Base-by-base conservation (phyloP, 2,113 vertebrate genomes). In the Helogale parvula region DNA sequence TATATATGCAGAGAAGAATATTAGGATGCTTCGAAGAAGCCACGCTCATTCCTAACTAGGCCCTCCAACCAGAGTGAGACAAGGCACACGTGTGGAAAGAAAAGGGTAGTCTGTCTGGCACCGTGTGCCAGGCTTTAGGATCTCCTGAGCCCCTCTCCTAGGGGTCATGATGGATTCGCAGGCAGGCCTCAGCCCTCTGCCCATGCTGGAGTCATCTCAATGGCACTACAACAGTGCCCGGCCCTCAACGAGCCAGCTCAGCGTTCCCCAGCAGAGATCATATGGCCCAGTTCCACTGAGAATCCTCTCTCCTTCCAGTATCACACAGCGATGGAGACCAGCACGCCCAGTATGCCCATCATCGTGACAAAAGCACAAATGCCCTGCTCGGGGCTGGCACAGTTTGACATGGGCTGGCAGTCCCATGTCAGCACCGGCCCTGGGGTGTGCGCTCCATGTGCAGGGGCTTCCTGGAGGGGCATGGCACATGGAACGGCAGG, bases 401-500 rank as follows among this genome's bases (percentile, higher is more conserved):
- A 71, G 8, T 13, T 5, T 45, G 79, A 19, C 25, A 0, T 2
- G 69, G 50, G 23, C 31, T 60, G 29, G 77, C 27, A 33, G 15
- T 21, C 54, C 27, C 16, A 12, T 2, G 27, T 54, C 27, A 33
- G 50, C 33, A 38, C 33, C 0, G 3, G 5, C 11, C 79, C 52
- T 38, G 25, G 69, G 21, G 47, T 19, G 41, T 50, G 3, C 65
- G 14, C 15, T 25, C 90, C 63, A 27, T 0, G 0, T 8, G 33
- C 13, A 27, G 92, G 69, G 4, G 29, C 41, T 7, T 54, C 86
- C 52, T 35, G 35, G 47, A 27, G 35, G 69, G 5, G 3, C 0
- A 1, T 12, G 0, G 2, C 2, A 11, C 2, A 41, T 0, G 1
- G 12, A 47, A 66, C 3, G 31, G 33, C 13, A 63, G 31, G 3